These are phyloP conservation scores for Drosophila falleni DNA, from an alignment of 2,888 invertebrate species.

Conservation along the genomic window DNA sequence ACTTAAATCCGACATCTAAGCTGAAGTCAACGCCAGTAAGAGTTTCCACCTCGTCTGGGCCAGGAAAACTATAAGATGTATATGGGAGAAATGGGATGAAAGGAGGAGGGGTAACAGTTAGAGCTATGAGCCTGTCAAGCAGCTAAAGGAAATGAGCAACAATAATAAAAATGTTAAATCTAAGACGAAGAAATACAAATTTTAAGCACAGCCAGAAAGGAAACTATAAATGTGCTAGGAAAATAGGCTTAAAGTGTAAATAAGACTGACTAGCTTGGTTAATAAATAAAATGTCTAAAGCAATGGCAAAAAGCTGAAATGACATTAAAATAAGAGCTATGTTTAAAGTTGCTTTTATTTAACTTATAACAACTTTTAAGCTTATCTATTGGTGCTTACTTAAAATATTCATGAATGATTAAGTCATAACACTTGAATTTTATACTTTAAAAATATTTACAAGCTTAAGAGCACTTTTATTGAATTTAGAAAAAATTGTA, in stretches of 20 bases:
- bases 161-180: constrained; percentile 70
- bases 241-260: not conserved
- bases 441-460: not conserved
- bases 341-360: not conserved
- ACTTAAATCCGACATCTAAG: constrained; percentile 78
- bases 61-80: not conserved
- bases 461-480: not conserved
- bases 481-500: not conserved
- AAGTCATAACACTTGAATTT: not conserved
- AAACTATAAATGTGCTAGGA: not conserved
- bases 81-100: not conserved
- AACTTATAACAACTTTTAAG: not conserved
- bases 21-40: constrained; percentile 62
- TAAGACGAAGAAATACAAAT: constrained; percentile 9
- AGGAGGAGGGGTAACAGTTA: not conserved
- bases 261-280: not conserved
- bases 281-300: not conserved
- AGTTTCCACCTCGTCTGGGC: constrained; percentile 1
- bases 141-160: constrained; percentile 58
- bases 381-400: not conserved
- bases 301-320: not conserved
- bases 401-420: not conserved
- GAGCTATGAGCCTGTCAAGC: constrained; percentile 40
- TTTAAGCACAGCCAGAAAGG: not conserved
- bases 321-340: not conserved